Conservation (phyloP, 2,113 vertebrate genomes). For the Excalfactoria chinensis region DNA sequence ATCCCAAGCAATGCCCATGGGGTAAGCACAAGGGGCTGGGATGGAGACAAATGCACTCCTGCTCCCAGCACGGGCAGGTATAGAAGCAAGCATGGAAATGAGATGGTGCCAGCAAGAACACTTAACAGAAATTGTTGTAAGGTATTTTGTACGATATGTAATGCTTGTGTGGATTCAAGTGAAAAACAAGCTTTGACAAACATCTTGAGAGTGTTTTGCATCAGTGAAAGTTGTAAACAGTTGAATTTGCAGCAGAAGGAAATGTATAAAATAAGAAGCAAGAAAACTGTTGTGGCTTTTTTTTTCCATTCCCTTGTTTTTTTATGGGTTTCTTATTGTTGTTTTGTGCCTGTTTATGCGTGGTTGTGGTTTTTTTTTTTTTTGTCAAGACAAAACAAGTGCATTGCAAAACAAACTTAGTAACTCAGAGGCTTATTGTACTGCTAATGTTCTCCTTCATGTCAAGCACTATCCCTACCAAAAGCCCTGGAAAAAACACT, state of each 20-base stretch:
- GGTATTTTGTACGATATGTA: neutral
- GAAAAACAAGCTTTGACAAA: conserved; percentile 63
- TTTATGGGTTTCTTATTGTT: neutral
- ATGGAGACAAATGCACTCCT: neutral
- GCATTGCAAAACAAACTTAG: neutral
- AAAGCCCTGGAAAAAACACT: conserved; percentile 6
- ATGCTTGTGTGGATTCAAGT: neutral
- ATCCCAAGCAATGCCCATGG: neutral
- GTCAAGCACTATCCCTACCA: neutral
- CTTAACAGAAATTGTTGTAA: neutral
- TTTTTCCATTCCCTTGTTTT: neutral
- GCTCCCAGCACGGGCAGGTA: neutral
- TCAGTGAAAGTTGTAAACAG: conserved; percentile 11
- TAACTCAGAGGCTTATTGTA: neutral
- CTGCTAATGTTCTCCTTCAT: neutral
- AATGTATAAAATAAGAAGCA: neutral
- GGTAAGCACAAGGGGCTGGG: rapidly evolving
- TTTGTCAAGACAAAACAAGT: neutral
- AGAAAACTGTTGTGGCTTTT: neutral
- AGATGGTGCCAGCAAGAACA: neutral
- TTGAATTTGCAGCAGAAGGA: neutral
- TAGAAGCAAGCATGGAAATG: neutral
- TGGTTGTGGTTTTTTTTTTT: neutral
- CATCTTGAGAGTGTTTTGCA: conserved; percentile 44
- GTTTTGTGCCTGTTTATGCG: neutral